phyloP scores from a whole-genome alignment of 2,797 vertebrate genomes.

The Hippopotamyrus pictus region DNA sequence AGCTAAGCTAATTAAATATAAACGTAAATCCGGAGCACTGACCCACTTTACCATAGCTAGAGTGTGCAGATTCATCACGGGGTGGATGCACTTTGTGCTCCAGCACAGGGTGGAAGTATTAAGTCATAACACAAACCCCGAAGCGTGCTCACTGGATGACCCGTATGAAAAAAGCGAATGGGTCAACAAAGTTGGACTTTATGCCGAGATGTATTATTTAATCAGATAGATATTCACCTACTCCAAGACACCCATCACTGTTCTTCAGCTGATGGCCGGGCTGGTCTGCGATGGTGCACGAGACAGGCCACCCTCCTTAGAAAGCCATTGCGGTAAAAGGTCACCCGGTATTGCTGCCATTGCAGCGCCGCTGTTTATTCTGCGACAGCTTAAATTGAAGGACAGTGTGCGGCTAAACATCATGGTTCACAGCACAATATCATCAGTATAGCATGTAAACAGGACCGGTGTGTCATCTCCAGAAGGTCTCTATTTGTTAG shows the following conservation, averaged over 20 bases:
- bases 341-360: background rate
- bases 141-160: background rate
- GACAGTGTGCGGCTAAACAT: background rate
- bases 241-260: background rate
- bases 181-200: background rate
- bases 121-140: background rate
- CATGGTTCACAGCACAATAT: conserved; percentile 17
- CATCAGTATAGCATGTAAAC: conserved; percentile 11
- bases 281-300: background rate
- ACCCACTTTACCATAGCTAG: background rate
- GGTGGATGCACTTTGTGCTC: background rate
- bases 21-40: background rate
- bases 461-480: background rate
- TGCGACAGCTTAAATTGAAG: conserved; percentile 16
- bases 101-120: background rate
- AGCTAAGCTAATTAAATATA: conserved; percentile 3
- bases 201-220: background rate
- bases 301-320: background rate
- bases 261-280: background rate
- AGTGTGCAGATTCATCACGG: background rate
- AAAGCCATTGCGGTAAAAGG: conserved; percentile 2
- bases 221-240: background rate
- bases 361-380: background rate
- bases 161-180: background rate
- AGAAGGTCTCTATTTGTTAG: background rate